Evolutionary conservation across 2,888 invertebrate genomes (phyloP).

Genomic region (Caenorhabditis sp.): DNA sequence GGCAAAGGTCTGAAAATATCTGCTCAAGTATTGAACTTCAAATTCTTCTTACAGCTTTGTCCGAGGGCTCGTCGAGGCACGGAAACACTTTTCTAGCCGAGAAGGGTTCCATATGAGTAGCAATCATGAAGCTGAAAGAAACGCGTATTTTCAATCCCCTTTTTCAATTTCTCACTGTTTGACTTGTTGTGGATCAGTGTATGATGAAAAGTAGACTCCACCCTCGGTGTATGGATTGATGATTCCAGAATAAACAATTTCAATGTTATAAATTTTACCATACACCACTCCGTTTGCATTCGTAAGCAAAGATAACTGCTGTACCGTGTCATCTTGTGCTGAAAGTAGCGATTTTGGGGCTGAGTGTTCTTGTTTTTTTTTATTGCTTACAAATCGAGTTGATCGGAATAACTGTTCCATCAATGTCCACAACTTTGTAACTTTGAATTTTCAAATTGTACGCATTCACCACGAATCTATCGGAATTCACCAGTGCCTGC

Average conservation of each 20-base stretch:
- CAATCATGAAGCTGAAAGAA: slow-evolving; percentile 67
- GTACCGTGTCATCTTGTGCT: slow-evolving; percentile 57
- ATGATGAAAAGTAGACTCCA: slow-evolving; percentile 69
- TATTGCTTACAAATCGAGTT: slow-evolving; percentile 37
- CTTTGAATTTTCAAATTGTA: slow-evolving; percentile 55
- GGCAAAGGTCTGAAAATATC: slow-evolving; percentile 54
- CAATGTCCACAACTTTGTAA: slow-evolving; percentile 16
- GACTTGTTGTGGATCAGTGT: slow-evolving; percentile 55
- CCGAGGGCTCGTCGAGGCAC: slow-evolving; percentile 72
- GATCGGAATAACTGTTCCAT: slow-evolving; percentile 53
- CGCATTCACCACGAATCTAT: slow-evolving; percentile 60
- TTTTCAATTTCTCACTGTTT: slow-evolving; percentile 58
- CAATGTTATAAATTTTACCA: slow-evolving; percentile 58
- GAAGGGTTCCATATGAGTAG: slow-evolving; percentile 72
- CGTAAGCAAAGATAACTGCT: slow-evolving; percentile 61
- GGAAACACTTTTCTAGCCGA: slow-evolving; percentile 70
- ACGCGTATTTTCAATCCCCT: neutral
- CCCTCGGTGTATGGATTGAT: slow-evolving; percentile 69
- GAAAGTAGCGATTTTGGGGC: slow-evolving; percentile 6
- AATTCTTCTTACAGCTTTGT: slow-evolving; percentile 63
- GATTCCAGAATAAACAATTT: slow-evolving; percentile 65
- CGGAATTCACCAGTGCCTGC: slow-evolving; percentile 40
- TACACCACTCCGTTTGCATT: slow-evolving; percentile 46
- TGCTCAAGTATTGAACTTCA: neutral
- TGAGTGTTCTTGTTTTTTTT: neutral